Evolutionary conservation across 2,888 invertebrate species (phyloP), one percentile per base, ranked within the genome.

Genomic region (Prosopocoilus inquinatus): DNA sequence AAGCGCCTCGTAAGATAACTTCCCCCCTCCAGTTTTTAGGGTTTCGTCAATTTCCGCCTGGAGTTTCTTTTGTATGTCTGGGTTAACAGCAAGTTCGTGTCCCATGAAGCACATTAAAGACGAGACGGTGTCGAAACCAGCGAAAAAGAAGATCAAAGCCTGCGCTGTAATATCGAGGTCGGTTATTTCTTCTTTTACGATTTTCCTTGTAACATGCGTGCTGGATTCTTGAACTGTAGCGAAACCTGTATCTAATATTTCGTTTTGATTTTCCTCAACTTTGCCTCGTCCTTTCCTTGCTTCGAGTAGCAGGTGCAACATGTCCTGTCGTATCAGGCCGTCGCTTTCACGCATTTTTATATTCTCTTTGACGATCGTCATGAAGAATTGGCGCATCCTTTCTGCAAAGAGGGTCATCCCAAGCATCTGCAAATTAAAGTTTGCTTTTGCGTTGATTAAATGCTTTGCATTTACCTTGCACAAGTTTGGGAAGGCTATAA

Each of bases 221-320:
- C 50, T 51, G 2, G 60, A 57, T 59, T 65, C 65, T 55, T 63
- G 44, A 3, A 60, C 55, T 28, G 59, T 56, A 38, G 66, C 64
- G 55, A 64, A 65, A 41, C 63, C 51, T 38, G 46, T 47, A 9
- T 53, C 35, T 13, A 33, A 34, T 38, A 13, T 16, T 20, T 33
- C 35, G 13, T 7, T 45, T 13, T 47, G 48, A 16, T 53, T 39
- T 16, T 57, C 47, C 7, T 47, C 47, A 9, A n/a, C 15, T 28
- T 9, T 11, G 20, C 1, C 1, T 13, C 12, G 46, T 5, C 61
- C 61, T 53, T 70, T 63, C n/a, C 62, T 65, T 0, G 73, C 75
- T 55, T 83, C 80, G 76, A 84, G 77, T n/a, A 84, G 61, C 2
- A 84, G 63, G 53, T 84, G 81, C 9, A 84, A 79, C 82, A 84